Evolutionary conservation across 2,888 invertebrate genomes (phyloP).

Genomic region (Athetis lepigone): DNA sequence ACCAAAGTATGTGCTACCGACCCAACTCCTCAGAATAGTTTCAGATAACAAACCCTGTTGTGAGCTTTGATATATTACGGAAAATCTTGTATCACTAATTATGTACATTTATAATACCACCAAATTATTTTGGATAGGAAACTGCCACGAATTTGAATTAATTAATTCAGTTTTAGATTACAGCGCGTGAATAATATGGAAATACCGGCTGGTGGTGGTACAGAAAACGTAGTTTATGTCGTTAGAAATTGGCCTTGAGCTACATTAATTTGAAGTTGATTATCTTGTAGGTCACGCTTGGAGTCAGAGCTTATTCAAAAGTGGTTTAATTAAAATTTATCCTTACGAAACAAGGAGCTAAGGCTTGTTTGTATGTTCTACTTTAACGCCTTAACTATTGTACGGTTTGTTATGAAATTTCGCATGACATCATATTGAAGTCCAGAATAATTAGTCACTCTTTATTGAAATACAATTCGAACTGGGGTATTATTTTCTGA

Average conservation of each 20-base stretch:
- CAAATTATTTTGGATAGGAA: conserved; percentile 67
- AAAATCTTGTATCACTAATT: conserved; percentile 62
- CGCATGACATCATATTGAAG: no score
- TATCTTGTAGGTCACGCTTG: conserved; percentile 9
- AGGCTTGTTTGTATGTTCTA: no score
- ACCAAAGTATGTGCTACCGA: conserved; percentile 2
- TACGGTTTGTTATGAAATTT: no score
- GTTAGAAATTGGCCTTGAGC: conserved; percentile 27
- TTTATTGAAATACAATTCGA: no score
- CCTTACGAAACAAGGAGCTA: no score
- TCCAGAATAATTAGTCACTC: no score
- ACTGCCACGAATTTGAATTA: conserved; percentile 65
- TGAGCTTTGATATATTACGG: conserved; percentile 58
- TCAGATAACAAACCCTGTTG: conserved; percentile 47
- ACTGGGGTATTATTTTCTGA: no score
- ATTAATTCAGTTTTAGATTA: conserved; percentile 69
- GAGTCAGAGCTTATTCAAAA: not conserved
- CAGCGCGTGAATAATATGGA: conserved; percentile 63
- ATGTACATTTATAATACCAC: conserved; percentile 74
- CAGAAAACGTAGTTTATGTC: conserved; percentile 50
- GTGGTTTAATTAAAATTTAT: not conserved
- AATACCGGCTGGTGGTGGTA: conserved; percentile 52
- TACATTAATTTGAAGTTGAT: conserved; percentile 15
- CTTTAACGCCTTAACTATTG: no score
- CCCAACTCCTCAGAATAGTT: conserved; percentile 23